Percentiles rank a stretch among this genome's conserved stretches.
These are phyloP conservation scores for Chelon labrosus DNA, from an alignment of 2,797 vertebrate species.

Conservation along the genomic window DNA sequence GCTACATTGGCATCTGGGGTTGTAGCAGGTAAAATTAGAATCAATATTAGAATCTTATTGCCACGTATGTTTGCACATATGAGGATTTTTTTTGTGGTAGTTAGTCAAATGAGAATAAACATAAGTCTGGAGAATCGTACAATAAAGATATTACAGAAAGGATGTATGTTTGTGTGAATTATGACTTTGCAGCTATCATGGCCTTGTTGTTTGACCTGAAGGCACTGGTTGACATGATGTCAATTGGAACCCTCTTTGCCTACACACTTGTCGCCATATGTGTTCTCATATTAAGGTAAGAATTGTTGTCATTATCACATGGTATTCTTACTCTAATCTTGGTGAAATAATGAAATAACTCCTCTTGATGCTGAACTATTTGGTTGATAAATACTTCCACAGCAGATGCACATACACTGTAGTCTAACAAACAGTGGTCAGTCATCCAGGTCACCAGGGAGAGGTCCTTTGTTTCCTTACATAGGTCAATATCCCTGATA, in stretches of 20 bases:
- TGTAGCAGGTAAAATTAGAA: conserved; percentile 83
- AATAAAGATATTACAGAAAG: background rate
- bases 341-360: background rate
- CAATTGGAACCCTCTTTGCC: conserved; percentile 89
- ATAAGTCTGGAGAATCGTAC: too few species aligned
- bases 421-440: too few species aligned
- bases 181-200: conserved; percentile 84
- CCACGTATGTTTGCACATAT: too few species aligned
- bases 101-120: too few species aligned
- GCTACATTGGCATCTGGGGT: conserved; percentile 87
- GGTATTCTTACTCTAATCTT: background rate
- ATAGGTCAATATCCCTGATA: too few species aligned
- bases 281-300: conserved; percentile 78
- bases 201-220: conserved; percentile 90
- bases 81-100: too few species aligned
- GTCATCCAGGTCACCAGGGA: too few species aligned
- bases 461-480: too few species aligned
- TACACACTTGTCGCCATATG: conserved; percentile 90
- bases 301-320: background rate
- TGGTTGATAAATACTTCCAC: too few species aligned
- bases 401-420: background rate
- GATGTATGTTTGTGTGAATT: background rate
- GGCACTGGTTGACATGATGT: conserved; percentile 90
- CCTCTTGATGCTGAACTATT: background rate
- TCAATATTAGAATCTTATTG: background rate